Evolutionary conservation across 2,113 vertebrate species (phyloP).

Genomic region (Potamarius usumacintae): DNA sequence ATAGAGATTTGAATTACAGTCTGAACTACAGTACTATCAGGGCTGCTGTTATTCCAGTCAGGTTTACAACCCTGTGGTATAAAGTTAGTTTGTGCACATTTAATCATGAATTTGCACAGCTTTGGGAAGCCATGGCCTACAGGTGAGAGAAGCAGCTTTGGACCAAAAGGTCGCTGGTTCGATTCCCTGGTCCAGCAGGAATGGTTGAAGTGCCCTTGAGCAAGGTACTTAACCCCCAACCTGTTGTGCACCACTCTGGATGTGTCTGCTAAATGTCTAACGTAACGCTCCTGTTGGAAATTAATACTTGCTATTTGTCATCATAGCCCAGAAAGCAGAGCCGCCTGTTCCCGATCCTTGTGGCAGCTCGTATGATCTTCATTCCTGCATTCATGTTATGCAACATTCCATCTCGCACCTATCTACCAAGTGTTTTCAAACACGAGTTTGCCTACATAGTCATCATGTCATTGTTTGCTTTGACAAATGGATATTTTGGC

Average conservation of each 20-base stretch:
- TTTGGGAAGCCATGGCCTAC: too few relatives aligned
- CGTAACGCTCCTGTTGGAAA: neutral
- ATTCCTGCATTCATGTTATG: conserved; percentile 82
- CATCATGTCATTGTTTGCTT: conserved; percentile 79
- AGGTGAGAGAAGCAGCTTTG: too few relatives aligned
- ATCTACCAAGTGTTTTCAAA: conserved; percentile 69
- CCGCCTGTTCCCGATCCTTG: conserved; percentile 69
- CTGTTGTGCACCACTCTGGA: too few relatives aligned
- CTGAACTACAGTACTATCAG: too few relatives aligned
- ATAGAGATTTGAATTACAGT: neutral
- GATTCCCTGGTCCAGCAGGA: too few relatives aligned
- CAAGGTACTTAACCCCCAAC: too few relatives aligned
- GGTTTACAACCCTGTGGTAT: neutral
- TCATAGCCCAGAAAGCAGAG: conserved; percentile 63
- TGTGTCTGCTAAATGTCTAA: too few relatives aligned
- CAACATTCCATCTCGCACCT: conserved; percentile 66
- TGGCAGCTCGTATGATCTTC: conserved; percentile 71
- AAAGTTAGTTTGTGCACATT: neutral
- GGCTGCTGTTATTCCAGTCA: neutral
- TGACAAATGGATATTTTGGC: conserved; percentile 80
- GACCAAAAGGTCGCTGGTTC: too few relatives aligned
- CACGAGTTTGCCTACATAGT: conserved; percentile 76
- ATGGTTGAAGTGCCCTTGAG: too few relatives aligned
- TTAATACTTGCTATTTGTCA: neutral
- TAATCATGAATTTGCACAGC: neutral